Conservation (phyloP, 2,113 vertebrate genomes). For the Semnopithecus entellus region DNA sequence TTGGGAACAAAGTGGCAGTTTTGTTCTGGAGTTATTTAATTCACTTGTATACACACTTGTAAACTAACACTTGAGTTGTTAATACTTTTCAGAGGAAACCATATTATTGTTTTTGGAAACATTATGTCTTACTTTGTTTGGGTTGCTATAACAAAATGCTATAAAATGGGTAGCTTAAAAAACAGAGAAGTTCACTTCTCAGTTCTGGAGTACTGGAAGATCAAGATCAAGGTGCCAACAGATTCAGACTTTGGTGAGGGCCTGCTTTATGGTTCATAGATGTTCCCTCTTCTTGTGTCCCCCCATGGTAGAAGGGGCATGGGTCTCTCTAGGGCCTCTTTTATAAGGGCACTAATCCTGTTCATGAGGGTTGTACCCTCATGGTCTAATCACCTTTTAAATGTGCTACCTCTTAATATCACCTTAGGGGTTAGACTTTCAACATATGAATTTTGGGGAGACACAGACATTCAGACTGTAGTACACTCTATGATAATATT, state of each 20-base stretch:
- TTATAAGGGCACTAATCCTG: neutral
- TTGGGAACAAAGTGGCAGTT: neutral
- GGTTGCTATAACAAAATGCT: neutral
- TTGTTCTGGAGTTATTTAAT: neutral
- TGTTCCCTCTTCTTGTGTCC: accelerated
- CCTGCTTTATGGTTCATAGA: neutral
- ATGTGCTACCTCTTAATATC: neutral
- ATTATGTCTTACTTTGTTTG: neutral
- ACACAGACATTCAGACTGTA: neutral
- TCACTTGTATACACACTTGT: neutral
- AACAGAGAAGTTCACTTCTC: neutral
- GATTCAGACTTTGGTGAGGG: neutral
- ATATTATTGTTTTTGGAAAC: neutral
- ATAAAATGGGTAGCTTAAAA: neutral
- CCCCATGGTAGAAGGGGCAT: no score
- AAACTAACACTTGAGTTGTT: neutral
- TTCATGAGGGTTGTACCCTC: neutral
- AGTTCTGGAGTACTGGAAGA: neutral
- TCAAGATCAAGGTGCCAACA: neutral
- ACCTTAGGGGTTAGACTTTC: neutral
- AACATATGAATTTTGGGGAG: neutral
- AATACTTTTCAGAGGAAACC: neutral
- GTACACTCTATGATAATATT: neutral
- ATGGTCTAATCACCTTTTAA: neutral
- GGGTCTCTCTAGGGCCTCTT: accelerated